phyloP scores from a whole-genome alignment of 2,888 invertebrate species.

The Parnassius apollo region DNA sequence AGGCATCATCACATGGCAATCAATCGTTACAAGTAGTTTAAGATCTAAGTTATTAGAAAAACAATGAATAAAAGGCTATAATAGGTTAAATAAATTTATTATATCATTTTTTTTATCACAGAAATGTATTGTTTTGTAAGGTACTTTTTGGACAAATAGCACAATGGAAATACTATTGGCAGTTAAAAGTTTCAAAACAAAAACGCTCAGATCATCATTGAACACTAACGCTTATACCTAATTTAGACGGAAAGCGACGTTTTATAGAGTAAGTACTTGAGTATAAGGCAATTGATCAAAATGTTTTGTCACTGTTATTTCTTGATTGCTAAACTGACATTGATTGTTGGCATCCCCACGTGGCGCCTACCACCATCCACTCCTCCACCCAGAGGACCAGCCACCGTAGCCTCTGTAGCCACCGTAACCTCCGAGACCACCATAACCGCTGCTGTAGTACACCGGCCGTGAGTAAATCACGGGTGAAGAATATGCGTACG shows the following conservation, averaged over 20 bases:
- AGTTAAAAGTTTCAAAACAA: too few species aligned
- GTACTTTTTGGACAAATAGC: too few species aligned
- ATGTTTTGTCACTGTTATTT: too few species aligned
- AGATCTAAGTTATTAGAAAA: too few species aligned
- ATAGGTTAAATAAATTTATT: slow-evolving; percentile 10
- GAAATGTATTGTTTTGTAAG: background rate
- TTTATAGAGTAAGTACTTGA: background rate
- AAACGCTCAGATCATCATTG: too few species aligned
- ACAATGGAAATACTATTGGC: too few species aligned
- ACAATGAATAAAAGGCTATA: background rate
- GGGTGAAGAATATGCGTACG: slow-evolving; percentile 30
- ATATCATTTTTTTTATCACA: slow-evolving; percentile 15
- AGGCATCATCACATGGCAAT: background rate
- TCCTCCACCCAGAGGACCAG: slow-evolving; percentile 23
- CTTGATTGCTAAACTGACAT: too few species aligned
- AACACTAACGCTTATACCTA: background rate
- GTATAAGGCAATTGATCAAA: too few species aligned
- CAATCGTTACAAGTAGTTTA: too few species aligned
- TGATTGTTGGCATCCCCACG: background rate
- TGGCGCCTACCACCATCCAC: slow-evolving; percentile 7
- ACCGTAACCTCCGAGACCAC: slow-evolving; percentile 2
- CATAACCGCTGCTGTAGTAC: slow-evolving; percentile 5
- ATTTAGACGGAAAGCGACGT: slow-evolving; percentile 2
- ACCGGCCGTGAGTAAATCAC: slow-evolving; percentile 24
- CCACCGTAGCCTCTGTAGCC: slow-evolving; percentile 22